phyloP scores from a whole-genome alignment of 2,888 invertebrate species.

The Lasiommata megera region DNA sequence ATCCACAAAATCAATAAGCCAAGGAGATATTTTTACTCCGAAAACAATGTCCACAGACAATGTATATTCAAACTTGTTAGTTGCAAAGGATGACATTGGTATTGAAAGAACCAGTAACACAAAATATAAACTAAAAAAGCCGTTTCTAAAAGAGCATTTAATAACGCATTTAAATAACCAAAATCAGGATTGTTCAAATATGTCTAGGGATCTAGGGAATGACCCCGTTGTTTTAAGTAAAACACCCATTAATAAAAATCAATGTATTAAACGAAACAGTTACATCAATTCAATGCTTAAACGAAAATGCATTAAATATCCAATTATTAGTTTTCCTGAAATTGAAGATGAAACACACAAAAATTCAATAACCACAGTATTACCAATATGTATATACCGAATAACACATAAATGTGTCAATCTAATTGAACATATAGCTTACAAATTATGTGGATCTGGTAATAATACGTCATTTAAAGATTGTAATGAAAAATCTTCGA shows the following conservation, averaged over 20 bases:
- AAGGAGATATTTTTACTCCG: not conserved
- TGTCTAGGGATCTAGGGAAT: not conserved
- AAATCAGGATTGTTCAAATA: not conserved
- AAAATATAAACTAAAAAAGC: not conserved
- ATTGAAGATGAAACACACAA: not conserved
- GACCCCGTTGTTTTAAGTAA: not conserved
- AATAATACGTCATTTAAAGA: not conserved
- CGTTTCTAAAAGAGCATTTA: slow-evolving; percentile 4
- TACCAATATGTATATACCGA: not conserved
- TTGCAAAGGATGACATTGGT: not conserved
- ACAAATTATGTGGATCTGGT: slow-evolving; percentile 1
- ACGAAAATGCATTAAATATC: not conserved
- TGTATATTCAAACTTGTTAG: too few relatives aligned
- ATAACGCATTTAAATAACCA: not conserved
- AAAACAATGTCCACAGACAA: not conserved
- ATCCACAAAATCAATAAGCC: slow-evolving; percentile 6
- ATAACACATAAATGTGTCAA: not conserved
- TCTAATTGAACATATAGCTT: not conserved
- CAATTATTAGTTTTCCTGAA: slow-evolving; percentile 14
- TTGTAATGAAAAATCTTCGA: not conserved
- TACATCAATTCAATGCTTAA: not conserved
- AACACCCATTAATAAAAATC: not conserved
- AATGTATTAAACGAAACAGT: not conserved
- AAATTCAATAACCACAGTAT: not conserved
- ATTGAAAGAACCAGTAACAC: too few relatives aligned